Conservation (phyloP, 2,888 invertebrate genomes). For the Tetragonula carbonaria region DNA sequence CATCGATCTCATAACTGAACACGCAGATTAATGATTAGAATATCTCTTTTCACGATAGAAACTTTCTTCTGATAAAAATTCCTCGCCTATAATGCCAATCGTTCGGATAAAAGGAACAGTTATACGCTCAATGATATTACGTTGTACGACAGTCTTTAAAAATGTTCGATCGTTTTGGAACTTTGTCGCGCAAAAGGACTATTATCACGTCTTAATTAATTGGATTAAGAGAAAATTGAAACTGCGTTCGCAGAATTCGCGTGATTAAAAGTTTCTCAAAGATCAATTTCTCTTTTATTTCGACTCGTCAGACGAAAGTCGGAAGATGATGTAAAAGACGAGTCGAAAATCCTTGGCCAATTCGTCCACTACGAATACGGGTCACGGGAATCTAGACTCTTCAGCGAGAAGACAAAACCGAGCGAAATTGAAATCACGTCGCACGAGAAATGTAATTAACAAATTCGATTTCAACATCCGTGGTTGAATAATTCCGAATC, state of each 20-base stretch:
- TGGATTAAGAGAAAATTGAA: neutral
- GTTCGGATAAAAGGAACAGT: neutral
- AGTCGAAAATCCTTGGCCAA: neutral
- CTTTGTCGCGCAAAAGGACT: neutral
- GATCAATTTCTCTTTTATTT: neutral
- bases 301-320: neutral
- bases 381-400: slow-evolving; percentile 41
- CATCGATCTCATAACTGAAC: slow-evolving; percentile 26
- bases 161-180: neutral
- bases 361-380: slow-evolving; percentile 17
- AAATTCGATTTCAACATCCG: too few species aligned
- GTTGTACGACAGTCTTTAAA: neutral
- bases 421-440: neutral
- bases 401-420: neutral
- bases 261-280: neutral
- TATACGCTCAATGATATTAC: neutral
- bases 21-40: slow-evolving; percentile 25
- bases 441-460: neutral
- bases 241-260: neutral
- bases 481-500: neutral
- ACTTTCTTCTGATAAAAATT: neutral
- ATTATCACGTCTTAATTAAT: neutral
- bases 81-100: too few species aligned
- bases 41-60: neutral
- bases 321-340: neutral